Percentiles rank a stretch among this genome's conserved stretches.
phyloP scores from a whole-genome alignment of 2,113 vertebrate species.

The Scopus umbretta region DNA sequence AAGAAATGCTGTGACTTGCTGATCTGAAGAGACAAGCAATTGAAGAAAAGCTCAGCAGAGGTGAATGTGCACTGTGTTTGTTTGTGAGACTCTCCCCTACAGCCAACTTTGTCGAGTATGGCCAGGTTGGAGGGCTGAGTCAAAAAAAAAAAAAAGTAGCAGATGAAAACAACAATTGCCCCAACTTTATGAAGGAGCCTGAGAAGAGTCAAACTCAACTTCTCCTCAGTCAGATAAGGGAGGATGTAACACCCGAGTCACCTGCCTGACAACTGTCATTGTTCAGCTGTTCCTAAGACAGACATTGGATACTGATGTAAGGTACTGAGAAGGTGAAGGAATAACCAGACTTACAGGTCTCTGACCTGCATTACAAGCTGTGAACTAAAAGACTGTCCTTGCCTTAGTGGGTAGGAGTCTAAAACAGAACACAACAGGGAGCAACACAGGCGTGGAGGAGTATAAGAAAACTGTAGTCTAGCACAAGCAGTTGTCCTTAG shows the following conservation, averaged over 20 bases:
- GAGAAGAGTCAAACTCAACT: not conserved
- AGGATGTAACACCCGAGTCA: not conserved
- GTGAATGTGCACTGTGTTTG: not conserved
- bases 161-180: not conserved
- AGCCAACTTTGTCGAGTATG: not conserved
- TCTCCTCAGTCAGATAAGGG: not conserved
- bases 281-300: not conserved
- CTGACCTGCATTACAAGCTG: not conserved
- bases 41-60: not conserved
- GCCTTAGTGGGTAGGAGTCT: not conserved
- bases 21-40: not conserved
- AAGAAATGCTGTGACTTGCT: not conserved
- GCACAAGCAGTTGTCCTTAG: not conserved
- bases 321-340: not conserved
- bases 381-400: not conserved
- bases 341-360: not conserved
- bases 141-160: not conserved
- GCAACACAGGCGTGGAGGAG: not conserved
- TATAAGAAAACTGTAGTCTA: not conserved
- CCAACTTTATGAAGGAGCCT: not conserved
- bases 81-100: not conserved
- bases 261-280: not conserved
- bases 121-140: not conserved
- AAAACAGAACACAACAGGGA: not conserved
- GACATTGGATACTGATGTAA: not conserved